phyloP scores from a whole-genome alignment of 1,140 invertebrate species.

The Lepidurus couesii region DNA sequence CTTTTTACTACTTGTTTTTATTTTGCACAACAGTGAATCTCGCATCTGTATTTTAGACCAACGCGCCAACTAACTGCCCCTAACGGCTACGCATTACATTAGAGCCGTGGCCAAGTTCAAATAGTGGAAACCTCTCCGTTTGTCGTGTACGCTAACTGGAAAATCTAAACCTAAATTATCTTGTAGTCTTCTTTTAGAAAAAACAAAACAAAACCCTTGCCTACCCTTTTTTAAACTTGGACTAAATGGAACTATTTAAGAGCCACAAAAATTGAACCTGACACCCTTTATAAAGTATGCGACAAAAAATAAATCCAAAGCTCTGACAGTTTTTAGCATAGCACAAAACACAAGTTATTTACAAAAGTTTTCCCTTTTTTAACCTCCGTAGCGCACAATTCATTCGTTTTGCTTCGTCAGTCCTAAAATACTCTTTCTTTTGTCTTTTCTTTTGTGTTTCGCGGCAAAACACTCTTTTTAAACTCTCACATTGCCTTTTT shows the following conservation, averaged over 20 bases:
- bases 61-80: neutral
- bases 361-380: neutral
- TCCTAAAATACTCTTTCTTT: neutral
- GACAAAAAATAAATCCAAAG: constrained; percentile 19
- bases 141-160: too few relatives aligned
- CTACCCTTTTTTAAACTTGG: constrained; percentile 16
- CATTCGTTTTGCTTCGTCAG: neutral
- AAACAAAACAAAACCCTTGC: neutral
- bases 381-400: neutral
- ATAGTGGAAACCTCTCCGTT: too few relatives aligned
- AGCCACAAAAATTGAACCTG: neutral
- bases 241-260: neutral
- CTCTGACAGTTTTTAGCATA: constrained; percentile 12
- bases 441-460: neutral
- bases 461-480: neutral
- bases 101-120: too few relatives aligned
- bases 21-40: constrained; percentile 1
- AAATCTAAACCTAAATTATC: neutral
- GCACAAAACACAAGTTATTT: neutral
- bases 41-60: neutral
- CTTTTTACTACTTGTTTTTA: neutral
- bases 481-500: neutral
- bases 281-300: neutral
- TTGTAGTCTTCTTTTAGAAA: neutral
- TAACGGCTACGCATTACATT: too few relatives aligned